phyloP scores from a whole-genome alignment of 2,888 invertebrate genomes.

The Amiota communis region DNA sequence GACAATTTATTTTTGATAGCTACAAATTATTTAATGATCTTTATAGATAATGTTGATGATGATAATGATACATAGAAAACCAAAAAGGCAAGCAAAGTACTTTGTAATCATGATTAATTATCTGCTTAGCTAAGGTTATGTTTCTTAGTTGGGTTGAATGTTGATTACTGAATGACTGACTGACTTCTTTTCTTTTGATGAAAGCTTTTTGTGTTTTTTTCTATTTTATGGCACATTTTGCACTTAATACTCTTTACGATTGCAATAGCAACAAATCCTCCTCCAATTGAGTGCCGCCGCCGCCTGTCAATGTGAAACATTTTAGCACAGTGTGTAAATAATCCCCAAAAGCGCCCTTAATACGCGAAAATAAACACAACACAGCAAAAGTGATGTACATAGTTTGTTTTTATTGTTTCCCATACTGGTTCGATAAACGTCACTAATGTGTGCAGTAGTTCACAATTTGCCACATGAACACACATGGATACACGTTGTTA shows the following conservation, averaged over 20 bases:
- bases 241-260: background rate
- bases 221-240: background rate
- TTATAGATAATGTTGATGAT: no score
- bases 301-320: background rate
- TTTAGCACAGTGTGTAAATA: conserved; percentile 20
- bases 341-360: conserved; percentile 20
- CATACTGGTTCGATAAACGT: conserved; percentile 17
- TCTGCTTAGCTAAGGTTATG: no score
- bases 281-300: background rate
- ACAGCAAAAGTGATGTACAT: no score
- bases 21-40: no score
- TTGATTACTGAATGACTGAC: no score
- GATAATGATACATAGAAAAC: no score
- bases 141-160: no score
- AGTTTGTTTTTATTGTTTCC: conserved; percentile 3
- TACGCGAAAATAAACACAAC: conserved; percentile 15
- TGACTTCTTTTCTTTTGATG: no score
- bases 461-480: conserved; percentile 7
- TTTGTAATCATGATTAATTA: no score
- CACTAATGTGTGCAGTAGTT: conserved; percentile 20
- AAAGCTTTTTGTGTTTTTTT: no score
- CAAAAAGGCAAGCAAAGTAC: no score
- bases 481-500: background rate
- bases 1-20: no score
- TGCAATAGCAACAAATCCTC: background rate